Percentiles rank a stretch among this genome's conserved stretches.
phyloP scores from a whole-genome alignment of 2,888 invertebrate genomes.

The Eupelmus urozonus region DNA sequence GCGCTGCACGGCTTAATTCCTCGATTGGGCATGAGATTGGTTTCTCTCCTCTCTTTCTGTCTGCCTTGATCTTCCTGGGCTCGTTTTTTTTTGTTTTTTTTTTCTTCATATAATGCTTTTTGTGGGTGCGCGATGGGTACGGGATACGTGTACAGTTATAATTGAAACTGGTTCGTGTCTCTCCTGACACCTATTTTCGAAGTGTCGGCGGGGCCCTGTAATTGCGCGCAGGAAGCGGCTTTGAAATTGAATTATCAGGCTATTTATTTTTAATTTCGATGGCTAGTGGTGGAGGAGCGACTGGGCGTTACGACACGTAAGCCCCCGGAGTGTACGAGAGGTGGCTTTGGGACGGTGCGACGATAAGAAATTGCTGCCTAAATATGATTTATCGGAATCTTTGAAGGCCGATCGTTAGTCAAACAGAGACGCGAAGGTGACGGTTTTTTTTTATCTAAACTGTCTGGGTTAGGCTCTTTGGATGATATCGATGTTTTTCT shows the following conservation, averaged over 20 bases:
- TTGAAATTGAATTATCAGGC: slow-evolving; percentile 38
- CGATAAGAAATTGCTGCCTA: slow-evolving; percentile 8
- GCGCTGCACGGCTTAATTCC: neutral
- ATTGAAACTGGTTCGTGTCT: slow-evolving; percentile 15
- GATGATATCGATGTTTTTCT: too few relatives aligned
- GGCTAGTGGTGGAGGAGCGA: too few relatives aligned
- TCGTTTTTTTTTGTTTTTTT: slow-evolving; percentile 35
- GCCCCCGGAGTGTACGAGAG: neutral
- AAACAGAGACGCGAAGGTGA: slow-evolving; percentile 19
- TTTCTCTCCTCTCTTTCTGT: neutral
- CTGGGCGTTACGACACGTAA: neutral
- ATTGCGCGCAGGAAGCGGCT: slow-evolving; percentile 2
- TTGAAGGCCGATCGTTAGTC: slow-evolving; percentile 10
- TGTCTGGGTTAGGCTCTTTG: too few relatives aligned
- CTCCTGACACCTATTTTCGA: slow-evolving; percentile 6
- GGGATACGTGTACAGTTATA: slow-evolving; percentile 43
- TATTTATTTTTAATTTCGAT: neutral
- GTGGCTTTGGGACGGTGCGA: neutral
- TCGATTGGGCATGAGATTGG: slow-evolving; percentile 21
- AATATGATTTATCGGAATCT: slow-evolving; percentile 23
- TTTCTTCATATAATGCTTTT: neutral
- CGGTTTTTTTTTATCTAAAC: slow-evolving; percentile 4
- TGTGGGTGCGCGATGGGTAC: neutral
- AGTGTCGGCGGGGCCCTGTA: neutral
- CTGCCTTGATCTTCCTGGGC: neutral